Base-by-base conservation (phyloP, 2,113 vertebrate genomes). In the Pedionomus torquatus region DNA sequence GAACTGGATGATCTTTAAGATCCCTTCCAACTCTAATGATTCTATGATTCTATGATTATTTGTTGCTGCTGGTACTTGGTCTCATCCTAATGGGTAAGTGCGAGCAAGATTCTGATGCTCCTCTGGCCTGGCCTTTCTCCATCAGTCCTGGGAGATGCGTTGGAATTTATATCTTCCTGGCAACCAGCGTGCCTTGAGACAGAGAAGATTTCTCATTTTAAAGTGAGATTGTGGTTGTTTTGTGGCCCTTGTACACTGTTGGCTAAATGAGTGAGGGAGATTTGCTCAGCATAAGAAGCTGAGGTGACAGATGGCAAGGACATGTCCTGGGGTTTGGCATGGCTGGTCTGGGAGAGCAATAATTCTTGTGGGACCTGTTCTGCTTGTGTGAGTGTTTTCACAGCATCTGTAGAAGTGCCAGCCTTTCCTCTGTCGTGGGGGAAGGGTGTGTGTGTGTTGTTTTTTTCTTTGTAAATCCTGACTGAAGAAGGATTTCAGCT, bases 281-380 rank as follows among this genome's bases (percentile, higher is more conserved):
- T 96, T 65, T 93, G 66, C 57, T 85, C 10, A 2, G 25, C 41
- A 1, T 21, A 9, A 4, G 70, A 43, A 79, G 63, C 75, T 18
- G 85, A 72, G 84, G 81, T 79, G 82, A 70, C 84, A 57, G 52
- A 46, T n/a, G 82, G 58, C 95, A 90, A 95, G 90, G 91, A 72
- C 63, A 9, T 28, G 33, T 72, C 85, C 66, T 28, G n/a, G 41
- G 74, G 8, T 76, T 61, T 65, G 61, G 72, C 46, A 7, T 33
- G 37, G 80, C 28, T 90, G 60, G 65, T 2, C 5, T 7, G 20
- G 49, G n/a, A 61, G 23, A 28, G 17, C 44, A 83, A 77, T 96
- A 95, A 96, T 83, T 97, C 90, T 88, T 93, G 70, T 39, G 71
- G 58, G 30, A 24, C 31, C 0, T 0, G 52, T 91, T 90, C 44